Conservation (phyloP, 2,888 invertebrate species). For the Tetrapedia diversipes region DNA sequence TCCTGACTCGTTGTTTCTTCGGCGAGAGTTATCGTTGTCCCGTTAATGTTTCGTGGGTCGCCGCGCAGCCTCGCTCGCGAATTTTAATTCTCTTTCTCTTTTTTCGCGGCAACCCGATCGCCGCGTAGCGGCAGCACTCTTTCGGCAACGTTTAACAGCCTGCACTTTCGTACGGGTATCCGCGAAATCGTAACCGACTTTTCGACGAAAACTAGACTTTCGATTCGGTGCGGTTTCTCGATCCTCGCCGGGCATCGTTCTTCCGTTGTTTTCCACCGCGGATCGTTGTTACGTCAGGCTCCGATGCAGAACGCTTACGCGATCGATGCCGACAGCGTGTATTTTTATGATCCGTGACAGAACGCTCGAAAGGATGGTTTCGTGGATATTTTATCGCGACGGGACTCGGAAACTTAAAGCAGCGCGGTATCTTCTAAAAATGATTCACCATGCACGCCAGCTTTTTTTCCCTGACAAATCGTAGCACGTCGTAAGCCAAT, state of each 20-base stretch:
- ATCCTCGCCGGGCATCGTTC: neutral
- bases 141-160: too few species aligned
- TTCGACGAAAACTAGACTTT: neutral
- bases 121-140: too few species aligned
- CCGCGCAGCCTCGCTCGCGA: neutral
- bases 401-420: too few species aligned
- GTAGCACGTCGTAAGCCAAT: constrained; percentile 67
- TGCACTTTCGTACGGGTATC: too few species aligned
- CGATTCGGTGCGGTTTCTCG: neutral
- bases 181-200: too few species aligned
- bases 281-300: constrained; percentile 13
- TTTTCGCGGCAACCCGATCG: too few species aligned
- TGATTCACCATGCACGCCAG: too few species aligned
- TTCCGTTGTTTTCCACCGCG: neutral
- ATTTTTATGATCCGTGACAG: constrained; percentile 48
- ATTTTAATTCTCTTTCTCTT: neutral
- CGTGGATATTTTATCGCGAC: too few species aligned
- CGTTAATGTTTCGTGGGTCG: neutral
- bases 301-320: constrained; percentile 50
- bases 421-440: too few species aligned
- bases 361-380: too few species aligned
- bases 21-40: neutral
- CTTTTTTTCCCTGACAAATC: too few species aligned
- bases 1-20: neutral
- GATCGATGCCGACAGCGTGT: constrained; percentile 49